Percentiles rank a stretch among this genome's conserved stretches.
phyloP scores from a whole-genome alignment of 2,113 vertebrate species.

The Condylura cristata region DNA sequence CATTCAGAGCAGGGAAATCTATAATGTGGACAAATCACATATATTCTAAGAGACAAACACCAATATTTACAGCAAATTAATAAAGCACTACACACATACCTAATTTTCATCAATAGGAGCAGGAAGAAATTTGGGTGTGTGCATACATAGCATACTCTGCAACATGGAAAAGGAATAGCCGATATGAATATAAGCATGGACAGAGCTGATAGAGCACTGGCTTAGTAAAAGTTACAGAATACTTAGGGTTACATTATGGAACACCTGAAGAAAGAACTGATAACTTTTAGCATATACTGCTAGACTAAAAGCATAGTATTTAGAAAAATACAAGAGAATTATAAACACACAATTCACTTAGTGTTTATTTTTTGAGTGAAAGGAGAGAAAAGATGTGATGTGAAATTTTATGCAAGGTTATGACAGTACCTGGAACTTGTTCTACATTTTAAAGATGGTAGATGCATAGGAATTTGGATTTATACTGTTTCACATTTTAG shows the following conservation, averaged over 20 bases:
- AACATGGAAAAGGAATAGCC: background rate
- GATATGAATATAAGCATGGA: background rate
- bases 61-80: background rate
- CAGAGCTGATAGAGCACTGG: background rate
- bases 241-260: background rate
- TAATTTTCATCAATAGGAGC: background rate
- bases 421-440: background rate
- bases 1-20: background rate
- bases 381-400: background rate
- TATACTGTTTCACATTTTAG: background rate
- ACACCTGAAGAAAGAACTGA: background rate
- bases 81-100: background rate
- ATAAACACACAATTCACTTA: background rate
- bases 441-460: background rate
- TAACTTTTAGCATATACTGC: background rate
- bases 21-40: background rate
- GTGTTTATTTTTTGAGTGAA: background rate
- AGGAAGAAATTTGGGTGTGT: background rate
- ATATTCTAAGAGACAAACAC: background rate
- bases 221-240: background rate
- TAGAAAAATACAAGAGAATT: background rate
- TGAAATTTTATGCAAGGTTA: background rate
- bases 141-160: background rate
- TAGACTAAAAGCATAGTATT: no score
- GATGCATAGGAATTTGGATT: background rate